Evolutionary conservation across 2,113 vertebrate species (phyloP).

Genomic region (Hemiscyllium ocellatum): DNA sequence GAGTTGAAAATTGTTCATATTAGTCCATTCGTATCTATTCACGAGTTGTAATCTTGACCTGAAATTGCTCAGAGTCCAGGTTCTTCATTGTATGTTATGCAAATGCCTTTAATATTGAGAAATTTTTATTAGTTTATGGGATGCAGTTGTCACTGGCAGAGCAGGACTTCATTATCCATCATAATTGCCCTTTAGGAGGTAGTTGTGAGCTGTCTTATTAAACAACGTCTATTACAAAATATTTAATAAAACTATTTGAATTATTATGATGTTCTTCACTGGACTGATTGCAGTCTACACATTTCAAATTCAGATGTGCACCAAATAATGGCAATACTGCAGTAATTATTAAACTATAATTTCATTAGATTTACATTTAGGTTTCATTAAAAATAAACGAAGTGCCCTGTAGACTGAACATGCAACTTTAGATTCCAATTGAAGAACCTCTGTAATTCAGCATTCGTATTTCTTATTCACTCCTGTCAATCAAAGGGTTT

Average conservation of each 20-base stretch:
- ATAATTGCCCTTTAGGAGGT: too few species aligned
- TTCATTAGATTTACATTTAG: neutral
- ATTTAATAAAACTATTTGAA: neutral
- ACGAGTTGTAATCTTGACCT: neutral
- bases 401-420: neutral
- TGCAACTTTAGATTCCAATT: neutral
- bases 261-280: neutral
- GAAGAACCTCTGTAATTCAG: neutral
- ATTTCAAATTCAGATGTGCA: neutral
- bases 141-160: too few species aligned
- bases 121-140: neutral
- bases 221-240: neutral
- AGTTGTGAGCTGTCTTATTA: too few species aligned
- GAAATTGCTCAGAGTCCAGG: neutral
- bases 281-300: neutral
- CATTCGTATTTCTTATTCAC: neutral
- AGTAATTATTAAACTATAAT: neutral
- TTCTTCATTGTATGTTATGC: neutral
- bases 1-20: neutral
- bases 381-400: neutral
- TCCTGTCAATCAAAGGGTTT: neutral
- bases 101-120: neutral
- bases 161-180: too few species aligned
- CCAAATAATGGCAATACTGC: neutral
- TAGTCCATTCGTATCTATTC: neutral